Percentiles rank a stretch among this genome's conserved stretches.
phyloP scores from a whole-genome alignment of 2,113 vertebrate genomes.

The Poeciliopsis prolifica region DNA sequence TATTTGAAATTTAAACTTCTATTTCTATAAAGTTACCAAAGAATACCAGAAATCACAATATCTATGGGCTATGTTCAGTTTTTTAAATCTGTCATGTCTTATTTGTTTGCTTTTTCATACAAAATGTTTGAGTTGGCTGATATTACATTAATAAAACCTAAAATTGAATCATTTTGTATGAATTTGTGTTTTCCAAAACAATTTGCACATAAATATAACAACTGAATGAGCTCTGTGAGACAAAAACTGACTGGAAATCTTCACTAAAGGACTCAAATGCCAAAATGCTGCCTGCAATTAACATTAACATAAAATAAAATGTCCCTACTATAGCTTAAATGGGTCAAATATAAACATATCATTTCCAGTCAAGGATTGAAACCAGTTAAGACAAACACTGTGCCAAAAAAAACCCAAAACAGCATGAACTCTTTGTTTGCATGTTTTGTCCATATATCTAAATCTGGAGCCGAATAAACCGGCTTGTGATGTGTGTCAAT shows the following conservation, averaged over 20 bases:
- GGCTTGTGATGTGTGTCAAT: slow-evolving; percentile 2
- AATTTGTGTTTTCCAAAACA: no score
- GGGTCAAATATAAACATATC: neutral
- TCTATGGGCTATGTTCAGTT: no score
- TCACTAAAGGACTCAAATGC: neutral
- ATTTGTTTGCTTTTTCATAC: no score
- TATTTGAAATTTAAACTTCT: no score
- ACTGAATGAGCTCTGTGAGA: neutral
- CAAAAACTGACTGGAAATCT: neutral
- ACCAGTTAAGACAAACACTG: neutral
- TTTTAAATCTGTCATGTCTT: no score
- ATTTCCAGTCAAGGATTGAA: neutral
- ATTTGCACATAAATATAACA: neutral
- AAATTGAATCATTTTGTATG: no score
- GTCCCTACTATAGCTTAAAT: neutral
- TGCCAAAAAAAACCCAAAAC: neutral
- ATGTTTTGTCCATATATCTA: slow-evolving; percentile 3
- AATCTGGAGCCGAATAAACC: slow-evolving; percentile 12
- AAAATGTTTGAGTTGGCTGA: no score
- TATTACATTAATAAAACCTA: no score
- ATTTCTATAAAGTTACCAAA: no score
- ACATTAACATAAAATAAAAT: neutral
- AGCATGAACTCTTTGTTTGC: neutral
- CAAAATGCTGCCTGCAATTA: neutral
- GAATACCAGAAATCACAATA: no score